Conservation (phyloP, 1,140 invertebrate genomes). For the Melanaphis sacchari region DNA sequence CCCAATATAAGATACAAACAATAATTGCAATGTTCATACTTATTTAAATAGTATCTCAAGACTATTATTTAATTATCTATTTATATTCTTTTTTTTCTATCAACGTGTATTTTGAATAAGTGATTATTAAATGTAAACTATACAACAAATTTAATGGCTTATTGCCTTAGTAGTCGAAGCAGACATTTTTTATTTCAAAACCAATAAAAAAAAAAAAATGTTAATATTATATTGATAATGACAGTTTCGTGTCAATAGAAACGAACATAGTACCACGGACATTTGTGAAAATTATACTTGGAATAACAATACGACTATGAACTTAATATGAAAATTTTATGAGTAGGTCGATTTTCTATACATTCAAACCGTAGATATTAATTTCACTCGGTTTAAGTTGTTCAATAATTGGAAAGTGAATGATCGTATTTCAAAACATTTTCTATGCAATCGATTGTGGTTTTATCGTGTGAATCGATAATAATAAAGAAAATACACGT, state of each 20-base stretch:
- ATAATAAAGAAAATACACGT: background rate
- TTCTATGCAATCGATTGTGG: background rate
- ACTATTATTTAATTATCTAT: no score
- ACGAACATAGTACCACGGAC: background rate
- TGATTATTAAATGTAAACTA: no score
- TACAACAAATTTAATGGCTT: no score
- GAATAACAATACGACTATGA: background rate
- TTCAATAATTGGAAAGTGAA: slow-evolving; percentile 22
- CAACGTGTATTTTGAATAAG: no score
- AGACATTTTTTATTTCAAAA: no score
- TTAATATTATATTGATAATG: background rate
- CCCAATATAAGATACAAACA: no score
- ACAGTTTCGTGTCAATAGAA: background rate
- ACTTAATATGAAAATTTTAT: background rate
- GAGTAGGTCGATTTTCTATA: slow-evolving; percentile 8
- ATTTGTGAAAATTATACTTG: background rate
- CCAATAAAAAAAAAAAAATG: no score
- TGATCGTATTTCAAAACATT: slow-evolving; percentile 10
- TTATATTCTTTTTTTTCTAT: no score
- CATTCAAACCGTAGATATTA: background rate
- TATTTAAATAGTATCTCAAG: no score
- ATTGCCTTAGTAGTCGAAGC: no score
- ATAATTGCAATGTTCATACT: no score
- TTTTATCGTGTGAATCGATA: slow-evolving; percentile 29
- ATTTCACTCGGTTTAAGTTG: background rate